These are phyloP conservation scores for Plutomurus gul DNA, from an alignment of 1,140 invertebrate species.

Conservation along the genomic window DNA sequence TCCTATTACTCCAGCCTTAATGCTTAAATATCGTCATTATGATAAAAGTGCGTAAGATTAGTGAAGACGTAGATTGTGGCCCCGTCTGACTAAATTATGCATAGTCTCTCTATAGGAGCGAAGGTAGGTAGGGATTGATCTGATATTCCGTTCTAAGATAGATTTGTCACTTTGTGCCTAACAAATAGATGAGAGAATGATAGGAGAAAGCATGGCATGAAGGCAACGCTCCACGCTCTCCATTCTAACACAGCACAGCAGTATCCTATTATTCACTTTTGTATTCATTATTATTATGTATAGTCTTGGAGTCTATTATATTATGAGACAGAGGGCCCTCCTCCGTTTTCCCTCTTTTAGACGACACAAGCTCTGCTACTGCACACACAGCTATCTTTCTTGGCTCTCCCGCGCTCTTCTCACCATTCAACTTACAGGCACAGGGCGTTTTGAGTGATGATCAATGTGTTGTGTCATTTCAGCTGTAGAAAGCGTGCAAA, in stretches of 20 bases:
- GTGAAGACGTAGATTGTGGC: too few relatives aligned
- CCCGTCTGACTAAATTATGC: too few relatives aligned
- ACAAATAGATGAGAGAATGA: constrained; percentile 8
- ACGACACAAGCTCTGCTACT: too few relatives aligned
- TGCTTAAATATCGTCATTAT: too few relatives aligned
- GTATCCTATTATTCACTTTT: constrained; percentile 4
- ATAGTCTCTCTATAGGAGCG: too few relatives aligned
- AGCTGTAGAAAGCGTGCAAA: too few relatives aligned
- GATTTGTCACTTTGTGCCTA: background rate
- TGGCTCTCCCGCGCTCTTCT: background rate
- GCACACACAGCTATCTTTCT: constrained; percentile 26
- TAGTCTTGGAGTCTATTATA: constrained; percentile 15
- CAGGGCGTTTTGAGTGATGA: too few relatives aligned
- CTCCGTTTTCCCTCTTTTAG: constrained; percentile 9
- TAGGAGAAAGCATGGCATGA: background rate
- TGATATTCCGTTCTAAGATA: too few relatives aligned
- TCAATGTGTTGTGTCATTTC: too few relatives aligned
- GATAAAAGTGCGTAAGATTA: too few relatives aligned
- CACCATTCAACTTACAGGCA: background rate
- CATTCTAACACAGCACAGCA: background rate
- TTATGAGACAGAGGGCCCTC: background rate
- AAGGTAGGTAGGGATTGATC: too few relatives aligned
- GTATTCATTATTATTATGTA: constrained; percentile 18
- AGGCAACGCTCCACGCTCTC: background rate
- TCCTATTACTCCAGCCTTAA: too few relatives aligned